Percentiles rank a stretch among this genome's conserved stretches.
Conservation (phyloP, 2,888 invertebrate genomes). For the Cotesia congregata region DNA sequence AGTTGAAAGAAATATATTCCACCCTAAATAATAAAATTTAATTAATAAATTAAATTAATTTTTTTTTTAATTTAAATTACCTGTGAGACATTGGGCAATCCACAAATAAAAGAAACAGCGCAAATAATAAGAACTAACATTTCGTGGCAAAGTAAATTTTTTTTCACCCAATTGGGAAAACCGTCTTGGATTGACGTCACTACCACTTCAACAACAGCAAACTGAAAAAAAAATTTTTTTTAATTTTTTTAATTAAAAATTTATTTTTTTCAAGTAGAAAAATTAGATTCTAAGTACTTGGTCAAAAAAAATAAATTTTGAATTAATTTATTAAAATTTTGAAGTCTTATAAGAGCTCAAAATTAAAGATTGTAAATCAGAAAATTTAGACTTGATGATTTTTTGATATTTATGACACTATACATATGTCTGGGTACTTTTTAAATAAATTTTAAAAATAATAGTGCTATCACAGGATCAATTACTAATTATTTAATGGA, state of each 20-base stretch:
- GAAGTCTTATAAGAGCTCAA: no score
- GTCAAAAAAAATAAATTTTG: no score
- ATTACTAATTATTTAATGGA: no score
- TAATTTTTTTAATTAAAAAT: slow-evolving; percentile 29
- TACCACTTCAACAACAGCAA: slow-evolving; percentile 94
- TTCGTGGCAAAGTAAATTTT: slow-evolving; percentile 87
- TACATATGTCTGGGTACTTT: no score
- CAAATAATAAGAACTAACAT: slow-evolving; percentile 87
- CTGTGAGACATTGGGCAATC: slow-evolving; percentile 89
- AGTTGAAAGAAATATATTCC: slow-evolving; percentile 93
- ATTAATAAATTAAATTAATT: slow-evolving; percentile 10
- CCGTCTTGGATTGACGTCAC: slow-evolving; percentile 95
- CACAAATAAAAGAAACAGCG: slow-evolving; percentile 84
- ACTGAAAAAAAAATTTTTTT: slow-evolving; percentile 77
- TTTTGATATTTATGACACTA: no score
- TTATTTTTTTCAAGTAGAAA: neutral
- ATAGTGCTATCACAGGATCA: no score
- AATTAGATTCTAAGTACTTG: no score
- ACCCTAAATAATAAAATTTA: slow-evolving; percentile 73
- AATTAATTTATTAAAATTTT: no score
- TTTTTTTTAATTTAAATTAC: slow-evolving; percentile 69
- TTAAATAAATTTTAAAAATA: no score
- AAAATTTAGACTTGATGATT: no score
- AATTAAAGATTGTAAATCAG: no score
- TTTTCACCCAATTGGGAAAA: slow-evolving; percentile 89